A percentile compares a stretch with the other conserved stretches of the same genome.
phyloP scores from a whole-genome alignment of 2,888 invertebrate species.

The Oscheius sp. region DNA sequence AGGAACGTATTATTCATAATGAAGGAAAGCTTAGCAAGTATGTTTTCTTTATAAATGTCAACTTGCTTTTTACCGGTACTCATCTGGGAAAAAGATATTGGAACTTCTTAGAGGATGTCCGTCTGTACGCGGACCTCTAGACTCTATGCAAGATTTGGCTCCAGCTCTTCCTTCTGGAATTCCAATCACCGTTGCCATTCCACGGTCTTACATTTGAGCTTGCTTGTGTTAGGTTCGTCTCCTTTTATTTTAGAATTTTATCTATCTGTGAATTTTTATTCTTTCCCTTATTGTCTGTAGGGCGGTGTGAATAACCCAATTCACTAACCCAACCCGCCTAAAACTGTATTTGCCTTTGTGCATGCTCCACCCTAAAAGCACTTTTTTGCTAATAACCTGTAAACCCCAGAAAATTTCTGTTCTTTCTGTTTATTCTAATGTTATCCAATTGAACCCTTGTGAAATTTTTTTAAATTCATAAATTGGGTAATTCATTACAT shows the following conservation, averaged over 20 bases:
- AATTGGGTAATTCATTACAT: constrained; percentile 3
- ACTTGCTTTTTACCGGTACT: constrained; percentile 22
- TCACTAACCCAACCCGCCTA: constrained; percentile 17
- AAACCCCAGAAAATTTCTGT: constrained; percentile 10
- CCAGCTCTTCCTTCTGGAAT: neutral
- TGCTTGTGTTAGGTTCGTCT: neutral
- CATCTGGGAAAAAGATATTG: constrained; percentile 35
- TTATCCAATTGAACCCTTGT: neutral
- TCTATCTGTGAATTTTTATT: constrained; percentile 11
- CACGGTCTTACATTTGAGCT: neutral
- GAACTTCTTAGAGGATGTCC: constrained; percentile 17
- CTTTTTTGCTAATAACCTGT: constrained; percentile 27
- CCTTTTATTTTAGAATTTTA: neutral
- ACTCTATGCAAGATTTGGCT: neutral
- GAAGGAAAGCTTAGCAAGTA: constrained; percentile 18
- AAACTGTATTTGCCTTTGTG: constrained; percentile 17
- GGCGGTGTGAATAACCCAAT: constrained; percentile 25
- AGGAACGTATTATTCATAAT: constrained; percentile 9
- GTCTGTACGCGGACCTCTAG: neutral
- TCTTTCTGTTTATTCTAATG: constrained; percentile 14
- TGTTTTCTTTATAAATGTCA: neutral
- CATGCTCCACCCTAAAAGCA: constrained; percentile 6
- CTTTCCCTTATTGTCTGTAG: neutral
- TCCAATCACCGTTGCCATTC: neutral
- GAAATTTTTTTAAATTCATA: constrained; percentile 16